These are phyloP conservation scores for Tolypeutes matacus DNA, from an alignment of 2,797 vertebrate genomes.

Conservation along the genomic window DNA sequence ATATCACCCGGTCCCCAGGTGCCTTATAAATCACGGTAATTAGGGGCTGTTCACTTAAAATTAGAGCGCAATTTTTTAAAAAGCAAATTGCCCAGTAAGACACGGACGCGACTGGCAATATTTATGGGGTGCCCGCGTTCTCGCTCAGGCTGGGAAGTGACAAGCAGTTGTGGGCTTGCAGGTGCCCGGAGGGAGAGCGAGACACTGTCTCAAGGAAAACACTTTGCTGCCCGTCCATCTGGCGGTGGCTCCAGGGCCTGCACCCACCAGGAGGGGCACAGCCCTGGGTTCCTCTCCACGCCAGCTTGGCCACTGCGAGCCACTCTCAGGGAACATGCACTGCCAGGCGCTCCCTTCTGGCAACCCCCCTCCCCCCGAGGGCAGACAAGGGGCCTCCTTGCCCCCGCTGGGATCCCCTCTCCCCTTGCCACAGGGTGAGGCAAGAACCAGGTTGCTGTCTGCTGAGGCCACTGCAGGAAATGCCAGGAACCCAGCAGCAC, in stretches of 20 bases:
- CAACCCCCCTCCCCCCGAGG: no score
- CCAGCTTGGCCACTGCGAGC: no score
- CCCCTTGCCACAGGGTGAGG: not conserved
- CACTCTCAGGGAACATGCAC: no score
- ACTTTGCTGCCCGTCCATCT: not conserved
- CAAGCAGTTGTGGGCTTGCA: not conserved
- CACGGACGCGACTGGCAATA: constrained; percentile 73
- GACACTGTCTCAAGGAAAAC: not conserved
- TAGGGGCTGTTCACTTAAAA: constrained; percentile 87
- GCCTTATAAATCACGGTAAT: constrained; percentile 88
- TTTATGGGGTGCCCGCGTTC: constrained; percentile 79
- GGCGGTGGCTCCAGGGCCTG: no score
- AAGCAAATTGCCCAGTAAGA: constrained; percentile 82
- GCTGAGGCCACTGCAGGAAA: not conserved
- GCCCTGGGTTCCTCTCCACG: no score
- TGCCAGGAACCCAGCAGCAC: no score
- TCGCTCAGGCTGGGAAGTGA: constrained; percentile 35
- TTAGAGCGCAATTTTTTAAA: constrained; percentile 83
- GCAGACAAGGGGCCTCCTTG: not conserved
- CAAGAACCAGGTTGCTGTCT: no score
- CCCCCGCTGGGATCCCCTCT: not conserved
- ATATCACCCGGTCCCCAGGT: constrained; percentile 87
- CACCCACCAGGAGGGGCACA: no score
- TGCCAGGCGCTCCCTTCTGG: no score
- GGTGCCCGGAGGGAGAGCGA: not conserved